Percentiles rank a stretch among this genome's conserved stretches.
Conservation (phyloP, 2,113 vertebrate genomes). For the Eclectus roratus region DNA sequence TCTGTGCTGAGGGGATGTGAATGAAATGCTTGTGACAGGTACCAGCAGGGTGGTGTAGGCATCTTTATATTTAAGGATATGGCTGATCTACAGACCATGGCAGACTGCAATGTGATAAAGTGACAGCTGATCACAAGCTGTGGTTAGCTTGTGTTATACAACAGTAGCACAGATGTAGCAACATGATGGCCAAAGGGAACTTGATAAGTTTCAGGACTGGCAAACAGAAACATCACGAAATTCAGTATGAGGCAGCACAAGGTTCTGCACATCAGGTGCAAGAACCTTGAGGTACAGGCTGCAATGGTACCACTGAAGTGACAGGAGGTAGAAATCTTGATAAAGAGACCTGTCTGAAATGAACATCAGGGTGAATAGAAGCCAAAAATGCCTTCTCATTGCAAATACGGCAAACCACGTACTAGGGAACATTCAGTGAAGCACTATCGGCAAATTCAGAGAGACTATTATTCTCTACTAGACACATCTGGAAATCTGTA, state of each 20-base stretch:
- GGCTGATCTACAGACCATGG: background rate
- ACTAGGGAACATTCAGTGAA: background rate
- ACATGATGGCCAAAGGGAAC: background rate
- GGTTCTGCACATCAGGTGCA: background rate
- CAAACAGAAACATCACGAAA: background rate
- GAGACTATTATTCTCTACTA: background rate
- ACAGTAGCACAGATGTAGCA: background rate
- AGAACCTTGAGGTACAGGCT: background rate
- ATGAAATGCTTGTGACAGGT: background rate
- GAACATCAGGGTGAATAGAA: background rate
- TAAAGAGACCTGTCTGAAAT: background rate
- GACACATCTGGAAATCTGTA: background rate
- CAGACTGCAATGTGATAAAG: background rate
- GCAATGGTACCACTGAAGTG: background rate
- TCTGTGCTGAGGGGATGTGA: background rate
- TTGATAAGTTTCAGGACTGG: background rate
- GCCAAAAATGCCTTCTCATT: background rate
- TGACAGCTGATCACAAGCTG: background rate
- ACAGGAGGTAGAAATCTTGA: background rate
- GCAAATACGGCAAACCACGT: background rate
- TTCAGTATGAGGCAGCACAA: background rate
- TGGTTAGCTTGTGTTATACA: background rate
- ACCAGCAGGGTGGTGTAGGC: background rate
- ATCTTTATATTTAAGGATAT: background rate
- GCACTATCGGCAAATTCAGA: background rate